Conservation (phyloP, 2,113 vertebrate species). For the Dasyprocta punctata region DNA sequence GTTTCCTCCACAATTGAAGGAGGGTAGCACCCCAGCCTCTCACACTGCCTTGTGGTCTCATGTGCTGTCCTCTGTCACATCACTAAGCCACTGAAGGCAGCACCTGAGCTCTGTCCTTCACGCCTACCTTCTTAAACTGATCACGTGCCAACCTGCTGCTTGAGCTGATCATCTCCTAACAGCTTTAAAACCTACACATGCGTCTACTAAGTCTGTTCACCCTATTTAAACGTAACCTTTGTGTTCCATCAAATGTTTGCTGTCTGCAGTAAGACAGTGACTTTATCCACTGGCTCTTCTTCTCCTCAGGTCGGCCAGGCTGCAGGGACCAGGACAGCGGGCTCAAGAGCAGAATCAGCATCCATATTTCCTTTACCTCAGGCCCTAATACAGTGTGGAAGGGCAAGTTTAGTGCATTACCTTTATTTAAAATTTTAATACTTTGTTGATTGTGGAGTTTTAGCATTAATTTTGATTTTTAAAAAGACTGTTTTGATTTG, state of each 20-base stretch:
- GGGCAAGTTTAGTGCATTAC: not conserved
- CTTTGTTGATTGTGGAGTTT: not conserved
- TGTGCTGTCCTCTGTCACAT: no score
- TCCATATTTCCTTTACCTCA: not conserved
- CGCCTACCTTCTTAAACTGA: not conserved
- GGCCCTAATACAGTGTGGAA: not conserved
- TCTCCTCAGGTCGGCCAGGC: not conserved
- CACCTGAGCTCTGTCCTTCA: accelerated
- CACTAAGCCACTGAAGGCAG: not conserved
- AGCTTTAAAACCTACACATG: not conserved
- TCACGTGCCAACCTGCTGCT: not conserved
- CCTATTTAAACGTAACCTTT: not conserved
- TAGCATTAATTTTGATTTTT: not conserved
- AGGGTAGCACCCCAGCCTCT: not conserved
- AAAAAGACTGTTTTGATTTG: not conserved
- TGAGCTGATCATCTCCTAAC: not conserved
- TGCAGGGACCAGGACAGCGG: not conserved
- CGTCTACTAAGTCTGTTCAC: not conserved
- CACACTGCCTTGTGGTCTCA: accelerated
- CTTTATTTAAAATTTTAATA: not conserved
- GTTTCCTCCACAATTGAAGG: not conserved
- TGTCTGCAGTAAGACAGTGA: not conserved
- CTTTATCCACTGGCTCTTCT: not conserved
- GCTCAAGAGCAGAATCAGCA: not conserved
- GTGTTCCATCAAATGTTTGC: not conserved